phyloP scores from a whole-genome alignment of 2,888 invertebrate genomes.

The Baccha elongata region DNA sequence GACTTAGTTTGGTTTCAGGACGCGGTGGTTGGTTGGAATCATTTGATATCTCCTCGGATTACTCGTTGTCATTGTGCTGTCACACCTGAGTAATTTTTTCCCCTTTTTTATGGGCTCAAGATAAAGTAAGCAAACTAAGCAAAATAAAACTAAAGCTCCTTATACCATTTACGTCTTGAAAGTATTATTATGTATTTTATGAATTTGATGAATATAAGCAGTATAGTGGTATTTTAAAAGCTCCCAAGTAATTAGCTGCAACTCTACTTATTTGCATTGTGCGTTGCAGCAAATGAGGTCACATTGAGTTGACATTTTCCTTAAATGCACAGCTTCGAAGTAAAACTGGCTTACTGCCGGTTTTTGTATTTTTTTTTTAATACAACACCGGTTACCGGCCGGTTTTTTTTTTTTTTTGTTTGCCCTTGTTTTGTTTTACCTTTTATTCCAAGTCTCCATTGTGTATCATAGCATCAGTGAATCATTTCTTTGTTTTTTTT shows the following conservation, averaged over 20 bases:
- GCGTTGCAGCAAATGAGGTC: constrained; percentile 8
- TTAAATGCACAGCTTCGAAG: not conserved
- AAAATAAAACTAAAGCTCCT: constrained; percentile 3
- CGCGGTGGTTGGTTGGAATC: not conserved
- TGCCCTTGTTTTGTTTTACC: not conserved
- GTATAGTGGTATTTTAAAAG: not conserved
- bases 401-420: not conserved
- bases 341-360: not conserved
- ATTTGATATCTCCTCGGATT: constrained; percentile 17
- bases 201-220: constrained; percentile 4
- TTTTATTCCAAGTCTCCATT: not conserved
- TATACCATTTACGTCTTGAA: not conserved
- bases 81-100: constrained; percentile 35
- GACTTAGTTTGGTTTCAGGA: not conserved
- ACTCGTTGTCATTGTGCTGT: constrained; percentile 28
- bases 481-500: constrained; percentile 33
- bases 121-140: constrained; percentile 11
- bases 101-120: not conserved
- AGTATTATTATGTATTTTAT: constrained; percentile 19
- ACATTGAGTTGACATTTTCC: constrained; percentile 26
- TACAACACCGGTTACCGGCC: constrained; percentile 18
- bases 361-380: not conserved
- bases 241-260: constrained; percentile 15
- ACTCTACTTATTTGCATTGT: not conserved
- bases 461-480: constrained; percentile 38